Evolutionary conservation across 2,797 vertebrate species (phyloP), one percentile per base, ranked within the genome.

Genomic region (Miichthys miiuy): DNA sequence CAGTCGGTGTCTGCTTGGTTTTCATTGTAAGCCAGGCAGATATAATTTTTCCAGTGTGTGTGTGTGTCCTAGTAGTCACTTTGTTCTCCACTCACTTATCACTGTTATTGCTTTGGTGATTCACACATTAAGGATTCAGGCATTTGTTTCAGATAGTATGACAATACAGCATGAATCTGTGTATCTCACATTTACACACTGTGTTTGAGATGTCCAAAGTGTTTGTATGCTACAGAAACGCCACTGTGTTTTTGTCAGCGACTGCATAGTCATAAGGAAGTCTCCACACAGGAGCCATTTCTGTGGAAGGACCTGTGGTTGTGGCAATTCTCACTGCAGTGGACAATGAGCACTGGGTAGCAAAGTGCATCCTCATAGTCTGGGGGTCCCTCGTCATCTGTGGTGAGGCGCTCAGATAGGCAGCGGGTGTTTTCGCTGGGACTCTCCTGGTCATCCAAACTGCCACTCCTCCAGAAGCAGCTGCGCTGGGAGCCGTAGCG

Each of bases 291-390:
- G 85, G 98, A 97, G 80, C 97, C 95, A 0, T 99, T 97, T 85
- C 97, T 96, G 90, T 98, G 98, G 91, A 98, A 96, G n/a, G 97
- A 96, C 83, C 96, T 96, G 93, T 98, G 97, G 91, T 96, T 97
- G 91, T 97, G 95, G 89, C 98, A 99, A 77, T 97, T 97, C 94
- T 99, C 98, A 0, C 97, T 98, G 83, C 98, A 97, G 92, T 99
- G 98, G 71, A 99, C 97, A 0, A 99, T 99, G 79, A 99, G 97
- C 70, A 99, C 94, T 0, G 98, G 98, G 87, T 98, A 99, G 86
- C 97, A 98, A 18, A 98, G 96, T 2, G 98, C 98, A 0, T 99
- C 97, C 71, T 99, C 96, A 73, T 99, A 99, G 72, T 97, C 96
- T 1, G 98, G 98, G 0, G 98, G 98, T 69, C 97, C 97, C 77